Evolutionary conservation across 2,888 invertebrate species (phyloP).

Genomic region (Coleophora flavipennella): DNA sequence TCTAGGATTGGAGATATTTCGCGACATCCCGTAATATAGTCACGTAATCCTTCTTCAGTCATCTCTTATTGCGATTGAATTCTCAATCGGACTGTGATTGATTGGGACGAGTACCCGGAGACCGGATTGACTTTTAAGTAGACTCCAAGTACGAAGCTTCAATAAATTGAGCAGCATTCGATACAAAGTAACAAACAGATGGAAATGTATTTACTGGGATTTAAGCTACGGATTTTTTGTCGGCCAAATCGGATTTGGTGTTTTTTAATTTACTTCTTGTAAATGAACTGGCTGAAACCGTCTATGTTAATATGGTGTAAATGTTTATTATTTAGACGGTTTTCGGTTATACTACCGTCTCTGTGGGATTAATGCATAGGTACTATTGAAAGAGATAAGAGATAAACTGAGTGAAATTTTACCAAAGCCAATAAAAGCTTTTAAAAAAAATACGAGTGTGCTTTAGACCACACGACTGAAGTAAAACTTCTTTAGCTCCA

Average conservation of each 20-base stretch:
- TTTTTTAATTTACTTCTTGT: constrained; percentile 20
- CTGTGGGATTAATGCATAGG: no score
- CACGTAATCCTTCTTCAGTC: constrained; percentile 59
- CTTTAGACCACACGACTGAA: no score
- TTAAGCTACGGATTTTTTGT: constrained; percentile 37
- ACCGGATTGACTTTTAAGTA: constrained; percentile 59
- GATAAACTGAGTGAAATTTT: no score
- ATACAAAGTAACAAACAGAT: constrained; percentile 50
- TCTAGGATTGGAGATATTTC: constrained; percentile 17
- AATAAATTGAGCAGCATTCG: constrained; percentile 52
- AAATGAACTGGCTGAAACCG: constrained; percentile 8
- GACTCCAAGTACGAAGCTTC: constrained; percentile 48
- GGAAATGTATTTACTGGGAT: constrained; percentile 46
- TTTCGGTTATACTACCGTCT: no score
- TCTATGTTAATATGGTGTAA: not conserved
- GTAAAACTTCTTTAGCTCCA: no score
- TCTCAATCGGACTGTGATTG: constrained; percentile 64
- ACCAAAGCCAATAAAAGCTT: no score
- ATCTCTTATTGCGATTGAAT: constrained; percentile 60
- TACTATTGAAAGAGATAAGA: no score
- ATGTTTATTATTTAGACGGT: not conserved
- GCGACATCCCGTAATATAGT: constrained; percentile 44
- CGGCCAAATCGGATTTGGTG: constrained; percentile 18
- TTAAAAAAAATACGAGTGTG: no score
- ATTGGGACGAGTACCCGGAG: constrained; percentile 51